Base-by-base conservation (phyloP, 2,113 vertebrate species). In the Prietella phreatophila region DNA sequence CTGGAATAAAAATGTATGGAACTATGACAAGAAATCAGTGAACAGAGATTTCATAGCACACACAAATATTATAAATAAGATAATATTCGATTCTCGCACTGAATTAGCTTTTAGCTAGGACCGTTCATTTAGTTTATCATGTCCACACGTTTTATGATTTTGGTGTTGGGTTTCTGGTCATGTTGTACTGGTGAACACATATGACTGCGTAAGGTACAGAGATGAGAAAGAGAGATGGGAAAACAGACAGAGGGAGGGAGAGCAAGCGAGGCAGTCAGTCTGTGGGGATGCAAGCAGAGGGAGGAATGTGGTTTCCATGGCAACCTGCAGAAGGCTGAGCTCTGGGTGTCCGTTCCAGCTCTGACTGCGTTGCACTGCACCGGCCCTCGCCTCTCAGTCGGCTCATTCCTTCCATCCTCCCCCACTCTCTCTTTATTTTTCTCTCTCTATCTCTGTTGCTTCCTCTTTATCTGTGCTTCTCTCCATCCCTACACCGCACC, bases 251-350 rank as follows among this genome's bases (percentile, higher is more conserved):
- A 87, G 82, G 86, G 89, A 87, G 89, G 84, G 88, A 69, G 87
- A 50, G 85, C 86, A 84, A 88, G 86, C 83, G 83, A 88, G 89
- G 83, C 85, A 90, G 89, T 91, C 94, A 93, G 94, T 95, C 94
- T 95, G 94, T 95, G 93, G 95, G 95, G 95, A 96, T 95, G 94
- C 94, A 95, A 94, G 94, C 94, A 92, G 95, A 95, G 95, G 95
- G 95, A 95, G 95, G 95, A 95, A 96, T 95, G 91, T 94, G 95
- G 95, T 96, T 96, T 95, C 95, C 94, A 96, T 96, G 93, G 95
- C 90, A 95, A 96, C 95, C 91, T 47, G 90, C 89, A 91, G 94
- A 94, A 95, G 95, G 95, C 95, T 95, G 95, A 96, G 95, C 94
- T 94, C 94, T 94, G 93, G 94, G 94, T 95, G 95, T 95, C 95